Conservation (phyloP, 1,140 invertebrate species). For the Chelonus insularis region DNA sequence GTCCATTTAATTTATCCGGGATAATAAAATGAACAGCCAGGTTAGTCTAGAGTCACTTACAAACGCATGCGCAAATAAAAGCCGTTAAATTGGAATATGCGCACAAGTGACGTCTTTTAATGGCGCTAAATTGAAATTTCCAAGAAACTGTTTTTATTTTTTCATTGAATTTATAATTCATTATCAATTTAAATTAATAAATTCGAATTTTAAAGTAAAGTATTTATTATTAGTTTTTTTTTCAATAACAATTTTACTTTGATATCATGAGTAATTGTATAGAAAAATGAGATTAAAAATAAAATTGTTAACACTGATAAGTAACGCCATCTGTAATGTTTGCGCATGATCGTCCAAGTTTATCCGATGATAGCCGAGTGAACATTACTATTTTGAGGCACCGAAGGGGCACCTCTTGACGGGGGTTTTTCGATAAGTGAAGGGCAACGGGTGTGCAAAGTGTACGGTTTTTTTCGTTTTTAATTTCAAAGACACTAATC, state of each 20-base stretch:
- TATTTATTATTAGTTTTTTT: too few species aligned
- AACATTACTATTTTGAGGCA: slow-evolving; percentile 55
- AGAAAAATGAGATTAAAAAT: too few species aligned
- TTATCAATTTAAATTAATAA: too few species aligned
- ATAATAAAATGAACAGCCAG: neutral
- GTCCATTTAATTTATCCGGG: neutral
- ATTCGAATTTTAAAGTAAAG: too few species aligned
- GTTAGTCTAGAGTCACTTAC: neutral
- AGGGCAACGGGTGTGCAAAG: slow-evolving; percentile 40
- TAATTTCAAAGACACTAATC: slow-evolving; percentile 11
- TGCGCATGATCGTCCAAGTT: slow-evolving; percentile 31
- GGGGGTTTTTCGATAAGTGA: slow-evolving; percentile 49
- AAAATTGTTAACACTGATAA: too few species aligned
- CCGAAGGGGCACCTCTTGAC: slow-evolving; percentile 49
- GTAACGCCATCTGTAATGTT: slow-evolving; percentile 35
- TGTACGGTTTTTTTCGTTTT: slow-evolving; percentile 37
- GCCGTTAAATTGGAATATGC: too few species aligned
- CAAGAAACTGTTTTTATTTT: too few species aligned
- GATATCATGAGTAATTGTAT: too few species aligned
- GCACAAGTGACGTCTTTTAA: too few species aligned
- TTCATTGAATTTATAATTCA: too few species aligned
- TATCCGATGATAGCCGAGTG: slow-evolving; percentile 47
- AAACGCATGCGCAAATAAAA: neutral
- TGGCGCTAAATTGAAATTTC: too few species aligned
- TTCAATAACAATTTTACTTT: too few species aligned